A percentile compares a stretch with the other conserved stretches of the same genome.
These are phyloP conservation scores for Salvelinus fontinalis DNA, from an alignment of 2,113 vertebrate species.

Conservation along the genomic window DNA sequence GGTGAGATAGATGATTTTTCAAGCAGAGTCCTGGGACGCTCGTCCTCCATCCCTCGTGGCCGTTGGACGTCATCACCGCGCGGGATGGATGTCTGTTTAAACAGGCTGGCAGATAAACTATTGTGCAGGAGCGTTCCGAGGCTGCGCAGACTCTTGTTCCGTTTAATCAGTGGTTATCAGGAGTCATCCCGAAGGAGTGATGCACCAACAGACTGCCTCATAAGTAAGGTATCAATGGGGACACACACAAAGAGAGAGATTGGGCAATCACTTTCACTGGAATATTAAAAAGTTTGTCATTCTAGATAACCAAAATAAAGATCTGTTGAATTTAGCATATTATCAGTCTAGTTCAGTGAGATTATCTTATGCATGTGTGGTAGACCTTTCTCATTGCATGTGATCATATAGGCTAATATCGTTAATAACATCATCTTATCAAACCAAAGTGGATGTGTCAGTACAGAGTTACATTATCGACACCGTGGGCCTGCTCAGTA, in stretches of 20 bases:
- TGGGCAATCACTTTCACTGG: neutral
- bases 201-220: conserved; percentile 13
- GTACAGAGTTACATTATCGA: no score
- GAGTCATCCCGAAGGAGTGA: conserved; percentile 12
- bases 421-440: no score
- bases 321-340: no score
- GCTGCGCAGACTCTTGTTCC: neutral
- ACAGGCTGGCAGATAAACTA: conserved; percentile 53
- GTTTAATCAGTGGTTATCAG: neutral
- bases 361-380: no score
- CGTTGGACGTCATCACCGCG: conserved; percentile 5
- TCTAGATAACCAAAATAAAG: neutral
- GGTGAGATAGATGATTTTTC: neutral
- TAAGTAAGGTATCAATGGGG: conserved; percentile 17
- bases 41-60: neutral
- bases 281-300: no score
- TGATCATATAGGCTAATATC: no score
- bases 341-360: no score
- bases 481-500: no score
- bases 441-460: no score
- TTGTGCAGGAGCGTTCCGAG: conserved; percentile 10
- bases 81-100: conserved; percentile 35
- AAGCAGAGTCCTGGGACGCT: no score
- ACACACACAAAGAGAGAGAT: neutral
- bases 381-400: no score